Conservation (phyloP, 2,113 vertebrate genomes). For the Erinaceus europaeus region DNA sequence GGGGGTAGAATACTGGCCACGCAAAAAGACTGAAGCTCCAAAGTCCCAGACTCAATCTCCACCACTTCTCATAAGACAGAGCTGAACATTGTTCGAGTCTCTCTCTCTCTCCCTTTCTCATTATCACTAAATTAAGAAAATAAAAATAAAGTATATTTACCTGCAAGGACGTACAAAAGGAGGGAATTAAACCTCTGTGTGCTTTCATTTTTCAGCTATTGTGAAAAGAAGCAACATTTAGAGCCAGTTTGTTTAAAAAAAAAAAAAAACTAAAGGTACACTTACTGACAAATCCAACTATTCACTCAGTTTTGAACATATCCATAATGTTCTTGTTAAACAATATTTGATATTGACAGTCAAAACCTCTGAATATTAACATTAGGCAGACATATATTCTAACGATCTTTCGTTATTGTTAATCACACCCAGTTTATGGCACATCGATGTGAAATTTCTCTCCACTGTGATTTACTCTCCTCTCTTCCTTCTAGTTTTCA, state of each 20-base stretch:
- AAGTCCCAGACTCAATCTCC: too few relatives aligned
- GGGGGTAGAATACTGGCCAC: too few relatives aligned
- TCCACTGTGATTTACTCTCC: neutral
- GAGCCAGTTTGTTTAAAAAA: neutral
- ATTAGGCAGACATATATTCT: neutral
- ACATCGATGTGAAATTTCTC: neutral
- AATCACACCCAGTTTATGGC: neutral
- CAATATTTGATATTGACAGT: neutral
- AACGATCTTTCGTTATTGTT: neutral
- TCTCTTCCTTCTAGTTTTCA: neutral
- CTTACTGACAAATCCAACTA: neutral
- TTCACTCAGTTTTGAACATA: neutral
- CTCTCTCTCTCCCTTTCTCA: neutral
- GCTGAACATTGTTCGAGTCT: too few relatives aligned
- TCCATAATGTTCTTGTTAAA: neutral
- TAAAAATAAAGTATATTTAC: neutral
- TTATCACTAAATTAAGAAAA: neutral
- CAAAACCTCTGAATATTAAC: neutral
- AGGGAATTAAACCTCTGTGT: neutral
- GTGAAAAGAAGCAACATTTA: neutral
- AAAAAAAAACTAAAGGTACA: neutral
- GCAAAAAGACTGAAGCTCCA: too few relatives aligned
- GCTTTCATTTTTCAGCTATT: neutral
- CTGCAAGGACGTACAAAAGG: neutral
- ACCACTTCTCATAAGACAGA: too few relatives aligned